Base-by-base conservation (phyloP, 2,888 invertebrate genomes). In the Cyrtodaria siliqua region DNA sequence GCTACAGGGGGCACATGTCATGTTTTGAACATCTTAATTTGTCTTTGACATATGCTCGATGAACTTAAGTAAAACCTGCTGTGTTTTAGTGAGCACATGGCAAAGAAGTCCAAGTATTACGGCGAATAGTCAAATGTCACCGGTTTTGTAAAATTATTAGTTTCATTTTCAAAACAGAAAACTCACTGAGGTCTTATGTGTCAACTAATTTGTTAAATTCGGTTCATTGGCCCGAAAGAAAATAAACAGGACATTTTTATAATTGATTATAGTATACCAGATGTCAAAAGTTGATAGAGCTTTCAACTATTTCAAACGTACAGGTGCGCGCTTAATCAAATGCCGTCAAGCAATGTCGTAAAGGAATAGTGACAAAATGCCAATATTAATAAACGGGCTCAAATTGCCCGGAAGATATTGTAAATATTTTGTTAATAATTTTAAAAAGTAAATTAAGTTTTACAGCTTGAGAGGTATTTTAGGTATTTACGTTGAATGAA, bases 351-450 rank as follows among this genome's bases (percentile, higher is more conserved):
- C 3, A 23, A 14, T 52, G 26, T 14, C 52, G 52, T 6, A 16
- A 47, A 47, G 20, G 8, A 18, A 6, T 8, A 4, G n/a, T 52
- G 63, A 27, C 53, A 64, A 40, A 64, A 42, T 24, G 16, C 38
- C 53, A 40, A 23, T 23, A 40, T 56, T 49, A 49, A 66, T 57
- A 66, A 49, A 38, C 57, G 56, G 38, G 23, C 49, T 47, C 20
- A 57, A 66, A 66, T 64, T 44, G 44, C 27, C 40, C 42, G 38
- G 38, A 64, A 64, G 23, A 57, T 33, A 47, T 33, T 33, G 44
- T 57, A 56, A 66, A 66, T 62, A 50, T 63, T 57, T 70, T 56
- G 56, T 44, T 61, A 56, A 62, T 44, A 70, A 38, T 50, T 59
- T 63, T 8, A n/a, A 59, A 47, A 63, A 23, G 33, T 29, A 60